phyloP scores from a whole-genome alignment of 2,113 vertebrate species.

The Athene cunicularia region DNA sequence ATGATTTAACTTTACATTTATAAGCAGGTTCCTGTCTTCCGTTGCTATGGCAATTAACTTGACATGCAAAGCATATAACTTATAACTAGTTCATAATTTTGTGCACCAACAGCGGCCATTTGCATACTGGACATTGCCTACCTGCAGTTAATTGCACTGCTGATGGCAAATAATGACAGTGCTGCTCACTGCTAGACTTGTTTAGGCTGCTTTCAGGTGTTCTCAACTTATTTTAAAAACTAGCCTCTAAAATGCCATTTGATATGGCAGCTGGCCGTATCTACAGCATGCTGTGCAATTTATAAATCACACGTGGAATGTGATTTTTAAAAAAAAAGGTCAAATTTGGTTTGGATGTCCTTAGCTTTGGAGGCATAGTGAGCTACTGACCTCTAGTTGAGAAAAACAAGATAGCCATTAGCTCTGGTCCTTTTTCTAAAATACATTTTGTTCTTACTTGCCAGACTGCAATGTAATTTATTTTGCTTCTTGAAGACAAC shows the following conservation, averaged over 20 bases:
- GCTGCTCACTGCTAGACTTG: neutral
- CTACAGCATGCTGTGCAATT: neutral
- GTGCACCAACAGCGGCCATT: neutral
- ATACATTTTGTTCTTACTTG: neutral
- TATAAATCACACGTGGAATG: constrained; percentile 31
- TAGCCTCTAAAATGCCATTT: neutral
- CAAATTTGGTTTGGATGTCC: neutral
- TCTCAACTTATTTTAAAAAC: neutral
- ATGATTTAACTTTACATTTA: neutral
- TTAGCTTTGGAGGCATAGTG: constrained; percentile 2
- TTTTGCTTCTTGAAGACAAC: neutral
- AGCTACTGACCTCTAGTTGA: constrained; percentile 65
- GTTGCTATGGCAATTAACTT: neutral
- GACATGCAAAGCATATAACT: neutral
- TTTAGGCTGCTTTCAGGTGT: neutral
- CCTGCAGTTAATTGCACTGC: neutral
- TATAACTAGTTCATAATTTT: neutral
- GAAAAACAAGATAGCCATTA: constrained; percentile 44
- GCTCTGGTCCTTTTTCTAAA: neutral
- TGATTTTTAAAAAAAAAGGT: neutral
- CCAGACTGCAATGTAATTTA: neutral
- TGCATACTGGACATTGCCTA: neutral
- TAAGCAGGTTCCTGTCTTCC: neutral
- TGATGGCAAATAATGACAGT: neutral
- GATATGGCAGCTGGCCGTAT: neutral